Percentiles rank a stretch among this genome's conserved stretches.
These are phyloP conservation scores for Eledone cirrhosa DNA, from an alignment of 2,888 invertebrate genomes.

Conservation along the genomic window DNA sequence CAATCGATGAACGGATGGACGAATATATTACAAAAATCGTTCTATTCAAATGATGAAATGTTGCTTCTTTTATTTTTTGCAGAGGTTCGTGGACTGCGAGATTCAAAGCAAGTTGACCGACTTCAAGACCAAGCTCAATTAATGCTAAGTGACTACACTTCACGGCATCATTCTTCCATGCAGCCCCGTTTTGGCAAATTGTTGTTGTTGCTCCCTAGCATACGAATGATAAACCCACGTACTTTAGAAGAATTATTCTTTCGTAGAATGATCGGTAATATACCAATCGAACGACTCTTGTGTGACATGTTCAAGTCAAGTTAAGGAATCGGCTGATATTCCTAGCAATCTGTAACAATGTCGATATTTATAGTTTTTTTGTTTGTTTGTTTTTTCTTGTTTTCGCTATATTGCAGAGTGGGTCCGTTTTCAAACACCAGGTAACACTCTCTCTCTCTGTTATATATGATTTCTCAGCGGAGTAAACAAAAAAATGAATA, in stretches of 20 bases:
- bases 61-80: constrained; percentile 40
- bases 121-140: constrained; percentile 84
- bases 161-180: constrained; percentile 52
- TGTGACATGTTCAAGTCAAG: constrained; percentile 73
- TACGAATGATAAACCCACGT: constrained; percentile 70
- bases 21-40: too few relatives aligned
- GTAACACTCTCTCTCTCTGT: too few relatives aligned
- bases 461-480: too few relatives aligned
- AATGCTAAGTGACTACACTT: constrained; percentile 77
- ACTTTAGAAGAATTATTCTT: constrained; percentile 78
- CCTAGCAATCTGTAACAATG: too few relatives aligned
- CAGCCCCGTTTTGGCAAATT: constrained; percentile 77
- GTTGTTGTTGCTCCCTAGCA: constrained; percentile 77
- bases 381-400: too few relatives aligned
- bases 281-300: constrained; percentile 76
- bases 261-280: constrained; percentile 78
- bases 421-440: too few relatives aligned
- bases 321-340: constrained; percentile 34
- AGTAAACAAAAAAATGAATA: too few relatives aligned
- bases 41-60: background rate
- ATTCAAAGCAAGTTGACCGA: constrained; percentile 71
- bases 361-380: too few relatives aligned
- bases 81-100: constrained; percentile 75
- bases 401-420: too few relatives aligned
- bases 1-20: too few relatives aligned